Evolutionary conservation across 37 sponge, comb jelly and placozoan species (phyloP).

Genomic region (Lycopodina hypogea): DNA sequence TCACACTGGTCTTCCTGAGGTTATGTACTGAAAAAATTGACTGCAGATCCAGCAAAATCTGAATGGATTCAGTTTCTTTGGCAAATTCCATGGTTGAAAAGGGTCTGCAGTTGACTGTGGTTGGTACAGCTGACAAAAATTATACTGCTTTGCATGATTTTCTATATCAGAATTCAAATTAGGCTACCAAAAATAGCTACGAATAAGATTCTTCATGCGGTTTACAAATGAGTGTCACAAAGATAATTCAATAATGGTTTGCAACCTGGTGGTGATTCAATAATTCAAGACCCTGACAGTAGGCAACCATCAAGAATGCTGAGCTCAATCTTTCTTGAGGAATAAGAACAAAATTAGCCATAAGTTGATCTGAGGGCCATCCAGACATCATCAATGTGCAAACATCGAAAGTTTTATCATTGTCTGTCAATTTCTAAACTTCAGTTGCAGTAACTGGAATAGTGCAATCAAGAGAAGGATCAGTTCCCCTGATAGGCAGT

Average conservation of each 20-base stretch:
- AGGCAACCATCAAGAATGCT: not conserved
- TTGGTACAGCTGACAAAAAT: not conserved
- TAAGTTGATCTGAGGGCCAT: no score
- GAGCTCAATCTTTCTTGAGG: not conserved
- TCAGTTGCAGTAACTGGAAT: no score
- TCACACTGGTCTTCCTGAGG: constrained; percentile 4
- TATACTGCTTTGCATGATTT: not conserved
- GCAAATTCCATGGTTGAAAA: constrained; percentile 21
- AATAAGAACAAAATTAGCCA: no score
- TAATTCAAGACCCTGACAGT: not conserved
- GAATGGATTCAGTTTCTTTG: not conserved
- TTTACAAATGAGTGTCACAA: constrained; percentile 26
- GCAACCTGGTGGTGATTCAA: constrained; percentile 11
- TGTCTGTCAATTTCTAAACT: no score
- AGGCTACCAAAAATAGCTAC: constrained; percentile 47
- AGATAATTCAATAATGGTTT: constrained; percentile 5
- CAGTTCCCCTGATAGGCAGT: no score
- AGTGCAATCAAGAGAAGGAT: no score
- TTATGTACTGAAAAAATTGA: constrained; percentile 6
- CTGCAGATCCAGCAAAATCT: not conserved
- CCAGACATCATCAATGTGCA: no score
- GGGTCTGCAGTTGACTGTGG: constrained; percentile 20
- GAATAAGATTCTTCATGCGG: constrained; percentile 29
- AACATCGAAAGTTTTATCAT: no score
- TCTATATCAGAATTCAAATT: constrained; percentile 37